phyloP scores from a whole-genome alignment of 2,888 invertebrate species.

The Eupeodes latifasciatus region DNA sequence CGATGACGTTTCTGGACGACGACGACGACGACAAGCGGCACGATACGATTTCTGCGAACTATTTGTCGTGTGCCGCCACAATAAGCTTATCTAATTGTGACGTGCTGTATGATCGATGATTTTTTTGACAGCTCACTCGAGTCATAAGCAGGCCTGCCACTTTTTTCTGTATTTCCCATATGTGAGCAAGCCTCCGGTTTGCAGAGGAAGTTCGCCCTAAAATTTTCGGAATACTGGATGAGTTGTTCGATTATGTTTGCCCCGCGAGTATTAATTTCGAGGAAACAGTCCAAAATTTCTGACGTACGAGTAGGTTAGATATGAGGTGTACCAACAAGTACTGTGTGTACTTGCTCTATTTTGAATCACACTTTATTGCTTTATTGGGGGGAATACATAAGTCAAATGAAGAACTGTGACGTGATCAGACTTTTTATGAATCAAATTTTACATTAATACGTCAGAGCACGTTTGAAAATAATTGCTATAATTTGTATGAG shows the following conservation, averaged over 20 bases:
- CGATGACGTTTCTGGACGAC: not conserved
- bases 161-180: constrained; percentile 25
- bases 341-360: constrained; percentile 1
- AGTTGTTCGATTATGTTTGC: constrained; percentile 40
- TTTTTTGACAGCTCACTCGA: constrained; percentile 16
- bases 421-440: constrained; percentile 33
- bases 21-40: too few species aligned
- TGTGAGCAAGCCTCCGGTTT: constrained; percentile 24
- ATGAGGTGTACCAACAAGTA: not conserved
- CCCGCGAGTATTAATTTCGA: not conserved
- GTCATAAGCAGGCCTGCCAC: not conserved
- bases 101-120: not conserved
- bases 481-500: not conserved
- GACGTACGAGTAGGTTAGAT: constrained; percentile 27
- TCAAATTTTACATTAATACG: constrained; percentile 36
- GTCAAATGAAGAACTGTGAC: constrained; percentile 1
- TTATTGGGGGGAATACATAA: not conserved
- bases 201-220: constrained; percentile 49
- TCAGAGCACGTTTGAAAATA: constrained; percentile 20
- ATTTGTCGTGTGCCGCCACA: constrained; percentile 24
- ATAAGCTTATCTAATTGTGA: not conserved
- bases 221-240: constrained; percentile 51
- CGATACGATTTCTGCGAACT: not conserved
- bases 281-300: constrained; percentile 31
- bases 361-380: not conserved